Conservation (phyloP, 2,797 vertebrate species). For the Amniataba percoides region DNA sequence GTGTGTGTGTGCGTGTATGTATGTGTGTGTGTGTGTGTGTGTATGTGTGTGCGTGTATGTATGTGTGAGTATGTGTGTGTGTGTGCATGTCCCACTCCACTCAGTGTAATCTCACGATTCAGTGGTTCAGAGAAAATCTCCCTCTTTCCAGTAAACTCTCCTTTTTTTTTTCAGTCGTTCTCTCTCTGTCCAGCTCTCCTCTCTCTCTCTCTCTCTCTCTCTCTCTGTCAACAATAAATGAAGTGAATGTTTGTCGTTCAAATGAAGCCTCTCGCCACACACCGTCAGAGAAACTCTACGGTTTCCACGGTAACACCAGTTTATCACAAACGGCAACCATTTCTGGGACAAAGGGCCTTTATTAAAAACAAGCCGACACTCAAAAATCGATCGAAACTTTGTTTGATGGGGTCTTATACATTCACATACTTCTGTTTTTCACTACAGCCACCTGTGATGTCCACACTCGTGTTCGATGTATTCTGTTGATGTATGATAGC, state of each 20-base stretch:
- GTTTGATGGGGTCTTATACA: constrained; percentile 3
- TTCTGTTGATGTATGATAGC: not conserved
- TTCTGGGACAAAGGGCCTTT: constrained; percentile 44
- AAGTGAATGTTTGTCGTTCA: constrained; percentile 69
- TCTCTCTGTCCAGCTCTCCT: constrained; percentile 32
- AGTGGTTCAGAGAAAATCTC: constrained; percentile 87
- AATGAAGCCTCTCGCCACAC: constrained; percentile 60
- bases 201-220: constrained; percentile 26
- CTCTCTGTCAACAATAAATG: constrained; percentile 67
- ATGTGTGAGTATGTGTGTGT: constrained; percentile 27
- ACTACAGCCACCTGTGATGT: not conserved
- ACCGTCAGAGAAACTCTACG: constrained; percentile 44
- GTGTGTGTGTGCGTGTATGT: not conserved
- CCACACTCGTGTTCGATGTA: not conserved
- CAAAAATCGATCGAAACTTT: constrained; percentile 29
- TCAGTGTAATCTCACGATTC: constrained; percentile 86
- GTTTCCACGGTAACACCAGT: constrained; percentile 57
- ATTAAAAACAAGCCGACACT: constrained; percentile 50
- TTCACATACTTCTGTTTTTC: constrained; percentile 6
- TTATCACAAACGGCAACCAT: constrained; percentile 49
- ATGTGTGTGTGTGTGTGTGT: constrained; percentile 28
- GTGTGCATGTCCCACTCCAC: constrained; percentile 64
- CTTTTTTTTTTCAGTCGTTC: constrained; percentile 57
- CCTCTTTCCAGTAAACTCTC: constrained; percentile 81
- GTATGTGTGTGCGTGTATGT: not conserved